Conservation (phyloP, 2,797 vertebrate genomes). For the Myripristis murdjan region DNA sequence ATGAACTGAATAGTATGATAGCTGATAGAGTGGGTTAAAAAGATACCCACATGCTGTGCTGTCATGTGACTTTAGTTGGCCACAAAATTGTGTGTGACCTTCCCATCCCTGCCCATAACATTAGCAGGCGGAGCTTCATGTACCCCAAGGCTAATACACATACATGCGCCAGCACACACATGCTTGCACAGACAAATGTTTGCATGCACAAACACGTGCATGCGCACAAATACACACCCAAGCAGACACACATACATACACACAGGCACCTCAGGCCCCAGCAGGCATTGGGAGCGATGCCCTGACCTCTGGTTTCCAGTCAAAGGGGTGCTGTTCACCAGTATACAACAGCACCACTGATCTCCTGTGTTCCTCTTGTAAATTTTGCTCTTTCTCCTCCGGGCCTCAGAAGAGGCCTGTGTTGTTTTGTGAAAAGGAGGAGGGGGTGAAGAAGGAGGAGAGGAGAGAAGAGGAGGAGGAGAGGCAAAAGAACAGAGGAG, state of each 20-base stretch:
- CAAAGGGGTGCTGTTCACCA: slow-evolving; percentile 77
- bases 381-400: slow-evolving; percentile 85
- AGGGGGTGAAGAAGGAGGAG: slow-evolving; percentile 58
- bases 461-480: slow-evolving; percentile 7
- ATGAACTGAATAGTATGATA: slow-evolving; percentile 48
- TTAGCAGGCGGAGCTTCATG: slow-evolving; percentile 62
- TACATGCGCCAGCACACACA: slow-evolving; percentile 63
- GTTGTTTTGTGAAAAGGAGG: slow-evolving; percentile 80
- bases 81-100: slow-evolving; percentile 75
- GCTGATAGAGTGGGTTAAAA: slow-evolving; percentile 64
- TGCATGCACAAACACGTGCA: slow-evolving; percentile 43
- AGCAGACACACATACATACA: slow-evolving; percentile 29
- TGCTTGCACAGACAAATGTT: slow-evolving; percentile 57
- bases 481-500: slow-evolving; percentile 69
- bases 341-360: slow-evolving; percentile 80
- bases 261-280: slow-evolving; percentile 55
- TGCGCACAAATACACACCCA: slow-evolving; percentile 18
- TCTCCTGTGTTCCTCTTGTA: slow-evolving; percentile 80
- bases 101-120: slow-evolving; percentile 50
- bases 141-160: slow-evolving; percentile 59
- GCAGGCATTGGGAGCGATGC: slow-evolving; percentile 72
- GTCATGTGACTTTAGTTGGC: slow-evolving; percentile 74
- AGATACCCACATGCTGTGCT: slow-evolving; percentile 57
- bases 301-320: slow-evolving; percentile 79
- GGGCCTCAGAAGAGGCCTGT: slow-evolving; percentile 75